phyloP scores from a whole-genome alignment of 2,797 vertebrate species.

The Gallinago solitaria region DNA sequence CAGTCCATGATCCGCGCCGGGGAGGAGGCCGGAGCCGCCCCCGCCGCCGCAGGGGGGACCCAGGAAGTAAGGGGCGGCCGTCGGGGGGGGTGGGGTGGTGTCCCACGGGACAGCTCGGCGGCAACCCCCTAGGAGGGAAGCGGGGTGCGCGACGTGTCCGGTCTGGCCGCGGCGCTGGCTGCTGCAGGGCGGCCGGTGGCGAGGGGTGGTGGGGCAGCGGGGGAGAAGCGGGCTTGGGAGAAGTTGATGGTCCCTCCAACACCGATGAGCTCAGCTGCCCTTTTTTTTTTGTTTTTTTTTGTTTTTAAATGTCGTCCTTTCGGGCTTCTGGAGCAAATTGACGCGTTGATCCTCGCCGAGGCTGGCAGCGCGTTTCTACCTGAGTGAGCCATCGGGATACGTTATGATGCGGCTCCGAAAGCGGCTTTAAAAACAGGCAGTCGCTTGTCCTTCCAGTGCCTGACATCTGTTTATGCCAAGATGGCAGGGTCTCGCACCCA shows the following conservation, averaged over 20 bases:
- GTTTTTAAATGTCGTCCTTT: not conserved
- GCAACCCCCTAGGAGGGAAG: not conserved
- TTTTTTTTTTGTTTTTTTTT: not conserved
- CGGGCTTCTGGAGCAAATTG: accelerated
- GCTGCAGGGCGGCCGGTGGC: not conserved
- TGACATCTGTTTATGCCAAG: not conserved
- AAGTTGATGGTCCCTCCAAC: not conserved
- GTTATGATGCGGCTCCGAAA: not conserved
- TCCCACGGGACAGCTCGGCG: not conserved
- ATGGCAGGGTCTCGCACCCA: not conserved
- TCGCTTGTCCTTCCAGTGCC: not conserved
- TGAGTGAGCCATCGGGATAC: not conserved
- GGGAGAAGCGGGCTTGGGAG: not conserved
- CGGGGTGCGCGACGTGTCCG: not conserved
- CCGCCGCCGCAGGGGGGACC: not conserved
- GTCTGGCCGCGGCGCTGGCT: not conserved
- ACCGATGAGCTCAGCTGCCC: not conserved
- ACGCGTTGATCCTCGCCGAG: not conserved
- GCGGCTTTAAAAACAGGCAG: not conserved
- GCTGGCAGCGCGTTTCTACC: not conserved
- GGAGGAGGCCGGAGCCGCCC: not conserved
- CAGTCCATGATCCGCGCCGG: slow-evolving; percentile 68
- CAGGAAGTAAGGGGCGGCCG: not conserved
- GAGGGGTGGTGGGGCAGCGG: not conserved
- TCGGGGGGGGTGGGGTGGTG: not conserved